Conservation (phyloP, 2,888 invertebrate species). For the Macrosoma leucophasiata region DNA sequence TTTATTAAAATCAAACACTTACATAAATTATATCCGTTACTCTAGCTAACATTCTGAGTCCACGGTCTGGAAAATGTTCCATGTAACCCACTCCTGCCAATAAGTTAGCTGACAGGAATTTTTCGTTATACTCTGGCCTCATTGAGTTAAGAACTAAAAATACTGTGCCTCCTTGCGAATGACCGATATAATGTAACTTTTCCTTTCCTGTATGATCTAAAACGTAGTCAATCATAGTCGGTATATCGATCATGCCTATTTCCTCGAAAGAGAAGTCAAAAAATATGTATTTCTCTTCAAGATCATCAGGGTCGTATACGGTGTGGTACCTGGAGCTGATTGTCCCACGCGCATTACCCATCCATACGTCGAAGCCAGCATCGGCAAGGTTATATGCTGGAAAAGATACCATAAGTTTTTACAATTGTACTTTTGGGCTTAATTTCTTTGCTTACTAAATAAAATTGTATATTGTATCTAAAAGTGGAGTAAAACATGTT, state of each 20-base stretch:
- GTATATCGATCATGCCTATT: conserved; percentile 45
- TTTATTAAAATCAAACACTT: too few relatives aligned
- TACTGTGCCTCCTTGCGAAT: conserved; percentile 55
- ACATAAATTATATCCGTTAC: conserved; percentile 43
- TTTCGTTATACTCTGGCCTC: conserved; percentile 46
- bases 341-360: conserved; percentile 89
- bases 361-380: conserved; percentile 84
- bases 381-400: conserved; percentile 81
- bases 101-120: conserved; percentile 44
- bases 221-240: conserved; percentile 50
- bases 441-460: too few relatives aligned
- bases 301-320: conserved; percentile 39
- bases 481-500: not conserved
- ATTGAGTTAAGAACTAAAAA: conserved; percentile 44
- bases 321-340: conserved; percentile 78
- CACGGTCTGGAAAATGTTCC: conserved; percentile 36
- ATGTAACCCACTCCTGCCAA: conserved; percentile 48
- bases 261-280: conserved; percentile 56
- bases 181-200: conserved; percentile 52
- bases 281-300: conserved; percentile 33
- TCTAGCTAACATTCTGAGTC: conserved; percentile 26
- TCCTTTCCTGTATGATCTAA: conserved; percentile 36
- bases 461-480: too few relatives aligned
- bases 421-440: too few relatives aligned
- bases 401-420: too few relatives aligned